A percentile compares a stretch with the other conserved stretches of the same genome.
Evolutionary conservation across 2,113 vertebrate genomes (phyloP).

Genomic region (Mellivora capensis): DNA sequence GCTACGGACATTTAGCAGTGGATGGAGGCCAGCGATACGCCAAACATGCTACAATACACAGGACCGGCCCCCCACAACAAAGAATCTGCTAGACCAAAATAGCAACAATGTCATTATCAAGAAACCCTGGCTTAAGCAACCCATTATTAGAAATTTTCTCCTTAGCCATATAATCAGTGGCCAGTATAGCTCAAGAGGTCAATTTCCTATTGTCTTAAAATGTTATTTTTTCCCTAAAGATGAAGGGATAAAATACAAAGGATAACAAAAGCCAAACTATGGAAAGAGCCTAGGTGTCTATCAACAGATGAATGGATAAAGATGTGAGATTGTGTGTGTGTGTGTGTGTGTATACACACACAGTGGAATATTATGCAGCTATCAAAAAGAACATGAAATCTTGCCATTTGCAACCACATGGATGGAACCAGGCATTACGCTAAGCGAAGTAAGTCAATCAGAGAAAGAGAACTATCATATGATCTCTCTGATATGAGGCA

Average conservation of each 20-base stretch:
- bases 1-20: neutral
- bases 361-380: too few relatives aligned
- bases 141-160: neutral
- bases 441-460: too few relatives aligned
- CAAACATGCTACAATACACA: neutral
- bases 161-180: neutral
- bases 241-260: neutral
- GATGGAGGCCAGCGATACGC: neutral
- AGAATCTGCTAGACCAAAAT: neutral
- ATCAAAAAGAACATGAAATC: too few relatives aligned
- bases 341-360: fast-evolving
- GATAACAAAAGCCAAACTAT: too few relatives aligned
- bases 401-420: too few relatives aligned
- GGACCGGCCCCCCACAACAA: neutral
- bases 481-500: too few relatives aligned
- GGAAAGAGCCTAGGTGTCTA: too few relatives aligned
- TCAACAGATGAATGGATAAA: too few relatives aligned
- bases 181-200: neutral
- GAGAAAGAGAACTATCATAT: too few relatives aligned
- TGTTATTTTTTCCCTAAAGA: neutral
- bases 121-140: neutral
- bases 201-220: neutral
- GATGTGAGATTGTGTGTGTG: too few relatives aligned
- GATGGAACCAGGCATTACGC: too few relatives aligned
- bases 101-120: neutral